Conservation (phyloP, 1,140 invertebrate genomes). For the Pseudomyrmex cubaensis region DNA sequence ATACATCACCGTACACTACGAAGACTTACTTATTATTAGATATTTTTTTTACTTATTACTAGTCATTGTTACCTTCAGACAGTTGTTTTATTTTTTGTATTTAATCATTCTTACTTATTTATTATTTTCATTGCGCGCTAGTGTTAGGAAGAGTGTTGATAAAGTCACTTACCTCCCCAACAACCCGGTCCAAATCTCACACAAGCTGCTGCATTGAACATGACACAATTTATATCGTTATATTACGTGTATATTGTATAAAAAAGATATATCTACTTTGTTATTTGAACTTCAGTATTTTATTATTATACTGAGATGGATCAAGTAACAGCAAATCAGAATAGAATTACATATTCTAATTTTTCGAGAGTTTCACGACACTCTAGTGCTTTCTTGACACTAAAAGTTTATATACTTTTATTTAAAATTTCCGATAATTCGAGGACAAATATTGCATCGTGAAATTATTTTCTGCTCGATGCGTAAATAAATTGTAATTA, state of each 20-base stretch:
- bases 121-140: not conserved
- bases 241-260: not conserved
- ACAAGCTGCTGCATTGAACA: slow-evolving; percentile 85
- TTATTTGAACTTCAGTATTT: not conserved
- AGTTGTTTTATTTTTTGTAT: too few relatives aligned
- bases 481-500: slow-evolving; percentile 42
- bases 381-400: not conserved
- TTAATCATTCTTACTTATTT: too few relatives aligned
- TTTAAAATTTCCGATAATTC: slow-evolving; percentile 19
- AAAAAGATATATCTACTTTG: not conserved
- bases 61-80: too few relatives aligned
- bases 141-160: slow-evolving; percentile 3
- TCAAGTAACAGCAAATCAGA: not conserved
- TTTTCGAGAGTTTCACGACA: not conserved
- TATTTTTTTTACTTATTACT: too few relatives aligned
- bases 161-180: slow-evolving; percentile 86
- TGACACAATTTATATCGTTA: not conserved
- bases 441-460: slow-evolving; percentile 12
- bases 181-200: slow-evolving; percentile 87
- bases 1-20: not conserved
- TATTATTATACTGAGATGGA: not conserved
- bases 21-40: not conserved
- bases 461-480: slow-evolving; percentile 22
- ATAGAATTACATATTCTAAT: not conserved
- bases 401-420: slow-evolving; percentile 17